A percentile compares a stretch with the other conserved stretches of the same genome.
Conservation (phyloP, 2,113 vertebrate genomes). For the Chloropsis cyanopogon region DNA sequence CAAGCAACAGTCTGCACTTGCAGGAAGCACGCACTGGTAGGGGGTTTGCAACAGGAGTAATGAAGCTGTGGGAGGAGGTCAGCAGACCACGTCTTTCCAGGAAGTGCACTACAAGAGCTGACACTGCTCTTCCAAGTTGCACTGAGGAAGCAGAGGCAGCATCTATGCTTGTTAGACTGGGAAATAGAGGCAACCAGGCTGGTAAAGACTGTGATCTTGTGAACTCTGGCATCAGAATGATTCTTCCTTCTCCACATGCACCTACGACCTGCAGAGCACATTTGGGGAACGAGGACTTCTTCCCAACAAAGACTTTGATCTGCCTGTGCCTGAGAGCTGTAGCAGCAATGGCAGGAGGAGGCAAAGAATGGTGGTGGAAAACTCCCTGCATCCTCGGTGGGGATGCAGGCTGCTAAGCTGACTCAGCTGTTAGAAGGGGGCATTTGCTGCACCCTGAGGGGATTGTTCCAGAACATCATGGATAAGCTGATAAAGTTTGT, state of each 20-base stretch:
- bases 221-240: not conserved
- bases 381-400: not conserved
- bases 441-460: not conserved
- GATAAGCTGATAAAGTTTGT: not conserved
- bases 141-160: not conserved
- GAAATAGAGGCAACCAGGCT: not conserved
- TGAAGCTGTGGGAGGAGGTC: not conserved
- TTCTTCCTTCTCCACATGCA: not conserved
- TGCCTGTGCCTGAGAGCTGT: not conserved
- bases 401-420: not conserved
- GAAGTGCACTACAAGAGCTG: not conserved
- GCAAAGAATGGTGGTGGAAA: not conserved
- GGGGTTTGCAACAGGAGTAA: not conserved
- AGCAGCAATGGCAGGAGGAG: not conserved
- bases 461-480: not conserved
- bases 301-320: not conserved
- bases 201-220: not conserved
- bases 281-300: not conserved
- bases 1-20: not conserved
- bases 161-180: not conserved
- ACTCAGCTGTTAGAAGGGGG: not conserved
- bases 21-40: fast-evolving
- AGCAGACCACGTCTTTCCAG: not conserved
- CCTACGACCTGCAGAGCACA: not conserved
- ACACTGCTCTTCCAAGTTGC: not conserved